phyloP scores from a whole-genome alignment of 1,140 invertebrate species.

The Aleiodes sp. region DNA sequence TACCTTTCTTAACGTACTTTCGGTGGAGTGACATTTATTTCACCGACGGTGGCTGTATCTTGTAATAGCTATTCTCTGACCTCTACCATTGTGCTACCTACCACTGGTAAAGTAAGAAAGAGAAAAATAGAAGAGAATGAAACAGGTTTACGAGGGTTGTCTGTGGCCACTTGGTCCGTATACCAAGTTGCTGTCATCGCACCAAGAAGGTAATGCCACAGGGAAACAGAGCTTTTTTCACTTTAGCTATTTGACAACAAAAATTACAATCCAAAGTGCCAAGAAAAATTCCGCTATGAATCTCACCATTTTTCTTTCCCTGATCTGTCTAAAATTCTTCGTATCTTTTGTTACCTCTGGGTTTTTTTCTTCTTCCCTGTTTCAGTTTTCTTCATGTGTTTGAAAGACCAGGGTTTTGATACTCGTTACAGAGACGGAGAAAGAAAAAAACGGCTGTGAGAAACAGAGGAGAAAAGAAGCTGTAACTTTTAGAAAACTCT shows the following conservation, averaged over 20 bases:
- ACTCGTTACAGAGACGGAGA: neutral
- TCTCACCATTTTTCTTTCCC: neutral
- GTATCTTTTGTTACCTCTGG: neutral
- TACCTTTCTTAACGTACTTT: slow-evolving; percentile 27
- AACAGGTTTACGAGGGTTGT: slow-evolving; percentile 6
- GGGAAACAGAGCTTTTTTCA: neutral
- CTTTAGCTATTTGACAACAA: neutral
- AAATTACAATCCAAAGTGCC: slow-evolving; percentile 2
- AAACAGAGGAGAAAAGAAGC: neutral
- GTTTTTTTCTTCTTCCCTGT: neutral
- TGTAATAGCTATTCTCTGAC: slow-evolving; percentile 33
- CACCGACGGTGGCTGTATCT: slow-evolving; percentile 40
- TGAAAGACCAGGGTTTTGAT: neutral
- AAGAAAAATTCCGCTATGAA: neutral
- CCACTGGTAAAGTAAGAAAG: neutral
- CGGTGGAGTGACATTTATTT: slow-evolving; percentile 38
- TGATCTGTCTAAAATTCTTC: neutral
- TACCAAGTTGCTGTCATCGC: slow-evolving; percentile 13
- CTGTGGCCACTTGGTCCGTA: slow-evolving; percentile 12
- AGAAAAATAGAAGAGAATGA: neutral
- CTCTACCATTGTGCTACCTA: slow-evolving; percentile 23
- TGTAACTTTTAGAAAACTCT: neutral
- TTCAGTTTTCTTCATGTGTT: neutral
- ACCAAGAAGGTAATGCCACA: slow-evolving; percentile 9
- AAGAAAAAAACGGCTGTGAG: neutral